Base-by-base conservation (phyloP, 2,888 invertebrate species). In the Clunio marinus region DNA sequence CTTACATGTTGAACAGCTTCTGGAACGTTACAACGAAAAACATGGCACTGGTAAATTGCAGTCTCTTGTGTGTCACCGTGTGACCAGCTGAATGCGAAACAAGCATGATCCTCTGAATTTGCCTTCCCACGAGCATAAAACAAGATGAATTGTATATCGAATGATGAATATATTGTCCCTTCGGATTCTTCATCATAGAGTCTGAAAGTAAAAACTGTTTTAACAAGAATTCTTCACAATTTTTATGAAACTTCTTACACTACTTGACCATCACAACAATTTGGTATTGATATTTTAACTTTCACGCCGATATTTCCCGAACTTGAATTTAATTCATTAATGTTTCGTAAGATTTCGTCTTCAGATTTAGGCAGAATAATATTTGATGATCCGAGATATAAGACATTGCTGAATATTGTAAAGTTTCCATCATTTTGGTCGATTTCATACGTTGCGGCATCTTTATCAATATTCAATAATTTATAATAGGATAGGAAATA, bases 21-120 rank as follows among this genome's bases (percentile, higher is more conserved):
- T 1, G 57, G 57, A 58, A 58, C 28, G 28, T 68, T 68, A 22
- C 96, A 97, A 69, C 96, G 86, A 81, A 98, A 99, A 59, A 96
- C 94, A 81, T 98, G 97, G 81, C 98, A 98, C 79, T 96, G 93
- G 78, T 96, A 96, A 70, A 96, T 88, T 58, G 93, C 89, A 1
- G 89, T 88, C 79, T 93, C 92, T 72, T 87, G 86, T 32, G 89
- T 89, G 74, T 93, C 93, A 1, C 96, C 96, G 76, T 95, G 94
- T 59, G 95, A 91, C 88, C 95, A 96, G 0, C 97, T 97, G 80
- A 98, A 97, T 7, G 97, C 97, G 81, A 98, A 98, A 80, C 98
- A 98, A n/a, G 92, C 87, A 0, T 89, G 88, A 74, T 96, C 96
- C 0, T 85, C 82, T 20, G 91, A 88, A 58, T 88, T 89, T 10